phyloP scores from a whole-genome alignment of 2,888 invertebrate genomes.

The Brenthis daphne region DNA sequence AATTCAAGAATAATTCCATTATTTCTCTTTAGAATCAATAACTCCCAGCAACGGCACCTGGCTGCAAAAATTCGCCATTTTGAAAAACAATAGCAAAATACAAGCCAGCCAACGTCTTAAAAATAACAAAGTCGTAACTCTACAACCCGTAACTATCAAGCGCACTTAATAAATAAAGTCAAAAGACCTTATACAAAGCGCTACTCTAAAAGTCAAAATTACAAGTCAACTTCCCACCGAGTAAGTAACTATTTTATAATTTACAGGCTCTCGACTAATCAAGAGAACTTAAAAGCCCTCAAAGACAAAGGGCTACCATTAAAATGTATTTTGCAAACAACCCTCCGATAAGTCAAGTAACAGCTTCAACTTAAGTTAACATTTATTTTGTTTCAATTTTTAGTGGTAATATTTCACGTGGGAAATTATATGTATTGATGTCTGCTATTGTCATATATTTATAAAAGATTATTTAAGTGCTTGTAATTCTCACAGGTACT shows the following conservation, averaged over 20 bases:
- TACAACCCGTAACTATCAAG: slow-evolving; percentile 31
- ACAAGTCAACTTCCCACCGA: slow-evolving; percentile 44
- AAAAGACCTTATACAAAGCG: slow-evolving; percentile 29
- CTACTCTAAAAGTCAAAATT: slow-evolving; percentile 41
- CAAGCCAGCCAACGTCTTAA: slow-evolving; percentile 9
- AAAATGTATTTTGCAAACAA: slow-evolving; percentile 77
- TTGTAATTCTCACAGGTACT: too few relatives aligned
- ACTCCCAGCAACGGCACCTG: slow-evolving; percentile 14
- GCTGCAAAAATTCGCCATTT: slow-evolving; percentile 19
- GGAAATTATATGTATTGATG: slow-evolving; percentile 48
- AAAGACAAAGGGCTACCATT: slow-evolving; percentile 68
- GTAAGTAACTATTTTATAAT: slow-evolving; percentile 44
- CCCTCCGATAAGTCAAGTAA: slow-evolving; percentile 53
- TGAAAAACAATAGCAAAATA: slow-evolving; percentile 11
- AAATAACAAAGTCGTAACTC: slow-evolving; percentile 18
- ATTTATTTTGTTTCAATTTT: slow-evolving; percentile 58
- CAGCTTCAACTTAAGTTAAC: slow-evolving; percentile 55
- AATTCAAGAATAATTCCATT: neutral
- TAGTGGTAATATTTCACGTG: slow-evolving; percentile 52
- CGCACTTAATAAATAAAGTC: slow-evolving; percentile 31
- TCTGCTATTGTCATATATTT: neutral
- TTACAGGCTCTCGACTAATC: slow-evolving; percentile 55
- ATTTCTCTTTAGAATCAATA: neutral
- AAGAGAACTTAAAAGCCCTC: slow-evolving; percentile 50
- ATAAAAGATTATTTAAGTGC: neutral